Evolutionary conservation across 2,113 vertebrate genomes (phyloP).

Genomic region (Anarrhichthys ocellatus): DNA sequence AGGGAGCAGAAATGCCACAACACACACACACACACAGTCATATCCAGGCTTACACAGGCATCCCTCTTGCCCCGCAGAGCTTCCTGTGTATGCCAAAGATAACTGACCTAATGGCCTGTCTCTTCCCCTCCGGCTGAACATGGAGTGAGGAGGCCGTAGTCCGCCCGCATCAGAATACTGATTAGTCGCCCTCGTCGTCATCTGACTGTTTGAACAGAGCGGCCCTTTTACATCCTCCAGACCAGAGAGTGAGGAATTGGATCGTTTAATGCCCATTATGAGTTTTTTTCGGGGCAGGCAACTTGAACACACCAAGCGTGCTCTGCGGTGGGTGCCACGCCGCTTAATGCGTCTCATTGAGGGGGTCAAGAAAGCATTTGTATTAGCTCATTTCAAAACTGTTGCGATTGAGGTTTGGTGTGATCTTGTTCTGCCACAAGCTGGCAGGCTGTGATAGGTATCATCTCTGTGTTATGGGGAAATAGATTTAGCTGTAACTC

Average conservation of each 20-base stretch:
- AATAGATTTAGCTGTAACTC: background rate
- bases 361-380: constrained; percentile 5
- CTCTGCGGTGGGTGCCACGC: background rate
- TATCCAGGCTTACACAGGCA: constrained; percentile 53
- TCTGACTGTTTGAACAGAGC: constrained; percentile 57
- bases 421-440: background rate
- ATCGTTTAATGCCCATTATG: background rate
- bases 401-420: background rate
- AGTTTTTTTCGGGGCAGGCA: background rate
- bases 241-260: constrained; percentile 27
- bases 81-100: constrained; percentile 79
- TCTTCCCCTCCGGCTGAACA: constrained; percentile 64
- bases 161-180: constrained; percentile 69
- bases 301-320: background rate
- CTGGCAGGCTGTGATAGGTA: background rate
- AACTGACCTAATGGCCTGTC: constrained; percentile 77
- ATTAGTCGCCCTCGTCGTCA: constrained; percentile 48
- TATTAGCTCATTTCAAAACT: constrained; percentile 24
- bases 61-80: constrained; percentile 58
- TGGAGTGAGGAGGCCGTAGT: constrained; percentile 55
- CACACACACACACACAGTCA: constrained; percentile 24
- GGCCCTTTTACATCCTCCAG: constrained; percentile 43
- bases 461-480: background rate
- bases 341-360: background rate
- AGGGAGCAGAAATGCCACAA: constrained; percentile 67